Base-by-base conservation (phyloP, 2,797 vertebrate species). In the Typhlichthys eigenmanni region DNA sequence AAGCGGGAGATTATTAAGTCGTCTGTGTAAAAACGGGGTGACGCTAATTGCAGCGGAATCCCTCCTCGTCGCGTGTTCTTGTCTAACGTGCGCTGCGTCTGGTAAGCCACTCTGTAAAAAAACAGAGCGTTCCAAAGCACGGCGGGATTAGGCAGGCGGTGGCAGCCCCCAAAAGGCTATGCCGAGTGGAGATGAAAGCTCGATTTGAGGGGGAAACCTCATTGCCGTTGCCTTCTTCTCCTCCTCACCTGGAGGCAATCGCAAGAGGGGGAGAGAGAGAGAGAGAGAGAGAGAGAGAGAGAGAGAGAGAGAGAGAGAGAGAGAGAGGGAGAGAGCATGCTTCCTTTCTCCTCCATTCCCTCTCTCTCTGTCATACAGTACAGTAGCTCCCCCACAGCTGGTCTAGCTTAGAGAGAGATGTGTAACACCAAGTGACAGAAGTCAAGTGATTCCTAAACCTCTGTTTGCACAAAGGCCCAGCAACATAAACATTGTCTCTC, bases 361-460 rank as follows among this genome's bases (percentile, higher is more conserved):
- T 34, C 73, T 55, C 60, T 60, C 58, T 62, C 13, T 4, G 54
- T 69, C 52, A 57, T 34, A 7, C 24, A 24, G 24, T 24, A 24
- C 24, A 24, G 24, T 48, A 13, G 47, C 47, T 48, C 32, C 17
- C 54, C 12, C n/a, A n/a, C 47, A n/a, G 47, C 47, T 12, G 47
- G 29, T 32, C 52, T 11, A 54, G 52, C 24, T 70, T 57, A 61
- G 63, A 73, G 65, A 85, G 88, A 92, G 24, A 24, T 24, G 24
- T 78, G 76, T 90, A 90, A 92, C 88, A 86, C 78, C 79, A 82
- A 85, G 85, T 91, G 91, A 92, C 92, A 92, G 86, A 89, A 89
- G 89, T 88, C 90, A 92, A 92, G 88, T 89, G 88, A 91, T 88
- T 90, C 84, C 78, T 80, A 90, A 88, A 87, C 80, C 75, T 13